phyloP scores from a whole-genome alignment of 2,113 vertebrate species.

The Psilopogon haemacephalus region DNA sequence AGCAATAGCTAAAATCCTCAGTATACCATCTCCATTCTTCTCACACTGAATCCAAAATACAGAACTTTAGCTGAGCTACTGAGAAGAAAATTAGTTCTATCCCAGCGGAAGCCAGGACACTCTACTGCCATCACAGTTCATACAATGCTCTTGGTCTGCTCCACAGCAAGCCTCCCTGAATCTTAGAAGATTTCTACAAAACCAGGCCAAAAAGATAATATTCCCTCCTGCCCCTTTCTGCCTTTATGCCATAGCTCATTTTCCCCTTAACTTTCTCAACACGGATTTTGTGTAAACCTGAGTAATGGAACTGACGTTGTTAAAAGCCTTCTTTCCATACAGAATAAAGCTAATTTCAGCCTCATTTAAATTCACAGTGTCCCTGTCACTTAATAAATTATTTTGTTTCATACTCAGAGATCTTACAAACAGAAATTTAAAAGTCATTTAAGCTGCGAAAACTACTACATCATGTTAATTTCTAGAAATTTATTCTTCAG shows the following conservation, averaged over 20 bases:
- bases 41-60: not conserved
- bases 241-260: not conserved
- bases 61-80: not conserved
- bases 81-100: not conserved
- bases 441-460: not conserved
- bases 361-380: not conserved
- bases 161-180: not conserved
- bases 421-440: not conserved
- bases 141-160: not conserved
- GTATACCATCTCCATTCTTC: not conserved
- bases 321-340: not conserved
- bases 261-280: not conserved
- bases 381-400: not conserved
- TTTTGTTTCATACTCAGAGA: not conserved
- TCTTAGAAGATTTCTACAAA: not conserved
- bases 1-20: not conserved
- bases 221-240: not conserved
- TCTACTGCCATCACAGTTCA: not conserved
- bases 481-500: not conserved
- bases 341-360: not conserved
- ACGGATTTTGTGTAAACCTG: not conserved
- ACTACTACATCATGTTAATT: fast-evolving
- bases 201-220: not conserved
- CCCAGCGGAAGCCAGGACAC: not conserved
- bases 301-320: not conserved